Conservation (phyloP, 2,113 vertebrate species). For the Ptilorrhoa leucosticta region DNA sequence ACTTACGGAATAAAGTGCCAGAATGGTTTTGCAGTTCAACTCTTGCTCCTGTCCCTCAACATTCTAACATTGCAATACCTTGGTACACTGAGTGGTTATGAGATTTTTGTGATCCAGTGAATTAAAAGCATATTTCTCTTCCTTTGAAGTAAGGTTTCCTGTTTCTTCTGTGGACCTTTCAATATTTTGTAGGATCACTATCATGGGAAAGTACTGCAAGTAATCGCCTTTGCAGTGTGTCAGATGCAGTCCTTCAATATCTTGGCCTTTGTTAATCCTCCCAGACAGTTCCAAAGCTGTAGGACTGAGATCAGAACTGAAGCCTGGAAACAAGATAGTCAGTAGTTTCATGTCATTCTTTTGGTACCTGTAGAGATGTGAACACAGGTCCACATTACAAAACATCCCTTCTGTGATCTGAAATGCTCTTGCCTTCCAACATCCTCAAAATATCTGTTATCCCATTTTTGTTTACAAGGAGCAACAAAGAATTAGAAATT, state of each 20-base stretch:
- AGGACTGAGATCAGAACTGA: background rate
- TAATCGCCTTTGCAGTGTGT: background rate
- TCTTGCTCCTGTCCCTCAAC: background rate
- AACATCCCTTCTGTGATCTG: background rate
- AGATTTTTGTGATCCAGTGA: background rate
- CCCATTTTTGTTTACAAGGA: background rate
- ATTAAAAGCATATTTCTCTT: background rate
- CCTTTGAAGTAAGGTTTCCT: background rate
- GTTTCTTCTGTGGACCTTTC: background rate
- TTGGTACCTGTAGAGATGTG: background rate
- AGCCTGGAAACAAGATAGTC: background rate
- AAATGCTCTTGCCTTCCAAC: background rate
- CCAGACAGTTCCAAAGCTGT: background rate
- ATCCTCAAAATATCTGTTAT: background rate
- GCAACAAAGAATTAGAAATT: background rate
- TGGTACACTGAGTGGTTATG: background rate
- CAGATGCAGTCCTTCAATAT: background rate
- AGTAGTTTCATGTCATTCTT: background rate
- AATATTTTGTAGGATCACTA: background rate
- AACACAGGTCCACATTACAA: background rate
- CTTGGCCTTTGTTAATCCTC: background rate
- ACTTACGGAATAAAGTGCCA: background rate
- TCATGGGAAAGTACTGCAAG: background rate
- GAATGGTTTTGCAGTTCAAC: background rate
- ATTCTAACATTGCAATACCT: background rate